Evolutionary conservation across 53 echinoderm and acorn worm genomes (phyloP).

Genomic region (Henricia sp.): DNA sequence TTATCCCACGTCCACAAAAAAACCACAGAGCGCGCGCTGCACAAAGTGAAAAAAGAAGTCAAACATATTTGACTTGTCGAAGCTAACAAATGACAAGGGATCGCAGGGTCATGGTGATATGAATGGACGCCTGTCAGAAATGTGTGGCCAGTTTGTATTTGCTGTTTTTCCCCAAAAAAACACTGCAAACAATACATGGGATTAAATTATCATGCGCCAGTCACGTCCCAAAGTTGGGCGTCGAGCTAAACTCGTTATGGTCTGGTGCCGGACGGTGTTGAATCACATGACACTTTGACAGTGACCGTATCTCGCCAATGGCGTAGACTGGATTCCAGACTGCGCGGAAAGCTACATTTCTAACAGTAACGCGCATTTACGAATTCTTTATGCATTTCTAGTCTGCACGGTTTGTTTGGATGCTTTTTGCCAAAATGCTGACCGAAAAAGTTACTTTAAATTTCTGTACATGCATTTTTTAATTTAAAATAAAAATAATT

Average conservation of each 20-base stretch:
- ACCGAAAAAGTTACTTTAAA: too few species aligned
- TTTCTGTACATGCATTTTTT: too few species aligned
- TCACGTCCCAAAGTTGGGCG: conserved; percentile 25
- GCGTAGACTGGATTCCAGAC: too few species aligned
- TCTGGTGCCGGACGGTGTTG: not conserved
- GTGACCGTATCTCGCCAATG: not conserved
- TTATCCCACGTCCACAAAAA: not conserved
- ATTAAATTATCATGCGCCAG: conserved; percentile 58
- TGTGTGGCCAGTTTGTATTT: conserved; percentile 8
- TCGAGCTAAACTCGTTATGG: not conserved
- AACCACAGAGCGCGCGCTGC: conserved; percentile 9
- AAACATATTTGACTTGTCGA: not conserved
- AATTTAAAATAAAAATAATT: too few species aligned
- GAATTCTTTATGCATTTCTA: too few species aligned
- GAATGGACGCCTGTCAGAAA: conserved; percentile 45
- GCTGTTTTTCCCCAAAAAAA: not conserved
- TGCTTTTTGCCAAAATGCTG: too few species aligned
- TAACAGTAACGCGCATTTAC: too few species aligned
- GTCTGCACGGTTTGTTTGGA: too few species aligned
- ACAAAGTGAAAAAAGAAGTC: not conserved
- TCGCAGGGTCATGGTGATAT: conserved; percentile 33
- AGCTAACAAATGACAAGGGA: not conserved
- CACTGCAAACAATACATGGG: conserved; percentile 40
- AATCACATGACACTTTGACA: not conserved
- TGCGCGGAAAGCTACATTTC: too few species aligned